These are phyloP conservation scores for Sarcophaga caerulescens DNA, from an alignment of 2,888 invertebrate species.

Conservation along the genomic window DNA sequence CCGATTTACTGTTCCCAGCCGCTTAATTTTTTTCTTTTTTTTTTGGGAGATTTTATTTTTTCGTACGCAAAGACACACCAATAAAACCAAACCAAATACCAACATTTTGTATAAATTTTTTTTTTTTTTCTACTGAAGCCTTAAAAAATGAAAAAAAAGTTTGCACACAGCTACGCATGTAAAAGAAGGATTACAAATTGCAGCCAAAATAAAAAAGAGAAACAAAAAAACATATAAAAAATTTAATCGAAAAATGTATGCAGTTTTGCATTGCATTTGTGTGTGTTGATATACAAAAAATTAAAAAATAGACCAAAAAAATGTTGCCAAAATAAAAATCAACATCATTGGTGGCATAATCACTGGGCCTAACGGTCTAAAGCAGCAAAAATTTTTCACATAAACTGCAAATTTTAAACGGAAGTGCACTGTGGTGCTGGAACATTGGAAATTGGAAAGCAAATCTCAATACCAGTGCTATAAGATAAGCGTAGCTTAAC, in stretches of 20 bases:
- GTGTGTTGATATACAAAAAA: conserved; percentile 7
- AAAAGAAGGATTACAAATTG: conserved; percentile 55
- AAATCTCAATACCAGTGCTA: not conserved
- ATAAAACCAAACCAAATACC: conserved; percentile 62
- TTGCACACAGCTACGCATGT: conserved; percentile 48
- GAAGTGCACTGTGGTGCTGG: conserved; percentile 25
- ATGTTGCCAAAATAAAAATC: conserved; percentile 56
- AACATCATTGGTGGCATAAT: conserved; percentile 62
- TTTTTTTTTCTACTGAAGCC: conserved; percentile 17
- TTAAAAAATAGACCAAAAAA: conserved; percentile 38
- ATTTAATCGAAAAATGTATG: conserved; percentile 16
- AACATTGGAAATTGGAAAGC: not conserved
- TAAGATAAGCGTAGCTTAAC: too few species aligned
- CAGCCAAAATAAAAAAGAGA: not conserved
- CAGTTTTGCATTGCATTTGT: conserved; percentile 26
- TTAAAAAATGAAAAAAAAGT: conserved; percentile 23
- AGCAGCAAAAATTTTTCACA: conserved; percentile 31
- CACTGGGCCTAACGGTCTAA: conserved; percentile 47
- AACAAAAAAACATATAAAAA: conserved; percentile 25
- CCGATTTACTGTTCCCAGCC: not conserved
- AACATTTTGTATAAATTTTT: conserved; percentile 5
- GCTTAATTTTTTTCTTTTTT: conserved; percentile 17
- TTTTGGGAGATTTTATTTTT: conserved; percentile 46
- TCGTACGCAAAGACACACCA: conserved; percentile 51
- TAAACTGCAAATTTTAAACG: conserved; percentile 10